Evolutionary conservation across 2,797 vertebrate species (phyloP).

Genomic region (Balearica regulorum): DNA sequence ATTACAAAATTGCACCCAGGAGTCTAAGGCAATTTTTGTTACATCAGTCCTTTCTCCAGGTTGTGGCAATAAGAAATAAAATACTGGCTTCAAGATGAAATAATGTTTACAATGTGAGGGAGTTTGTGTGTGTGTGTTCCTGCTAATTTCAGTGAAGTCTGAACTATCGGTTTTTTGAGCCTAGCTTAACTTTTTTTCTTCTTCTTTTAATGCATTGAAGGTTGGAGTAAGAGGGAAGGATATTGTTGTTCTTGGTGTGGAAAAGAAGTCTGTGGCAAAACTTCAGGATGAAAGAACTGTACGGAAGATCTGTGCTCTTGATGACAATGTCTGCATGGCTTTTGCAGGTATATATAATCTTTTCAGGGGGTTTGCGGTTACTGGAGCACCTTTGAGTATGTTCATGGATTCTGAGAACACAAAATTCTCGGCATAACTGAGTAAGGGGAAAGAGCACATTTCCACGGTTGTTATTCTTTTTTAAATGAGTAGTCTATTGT

Average conservation of each 20-base stretch:
- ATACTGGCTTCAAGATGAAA: not conserved
- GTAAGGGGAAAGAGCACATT: not conserved
- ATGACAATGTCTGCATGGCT: constrained; percentile 87
- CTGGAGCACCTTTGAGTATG: not conserved
- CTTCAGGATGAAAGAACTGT: constrained; percentile 87
- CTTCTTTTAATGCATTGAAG: constrained; percentile 40
- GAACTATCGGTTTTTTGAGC: accelerated
- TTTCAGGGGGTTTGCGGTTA: accelerated
- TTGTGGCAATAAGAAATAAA: not conserved
- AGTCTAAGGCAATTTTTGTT: not conserved
- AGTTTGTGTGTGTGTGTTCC: not conserved
- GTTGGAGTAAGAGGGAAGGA: constrained; percentile 84
- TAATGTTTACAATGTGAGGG: accelerated
- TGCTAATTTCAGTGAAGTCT: not conserved
- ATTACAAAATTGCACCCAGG: not conserved
- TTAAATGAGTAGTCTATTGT: not conserved
- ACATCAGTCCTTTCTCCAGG: not conserved
- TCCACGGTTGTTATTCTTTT: not conserved
- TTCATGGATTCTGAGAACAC: not conserved
- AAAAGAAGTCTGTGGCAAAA: constrained; percentile 86
- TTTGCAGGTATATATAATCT: constrained; percentile 76
- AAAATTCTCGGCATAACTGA: not conserved
- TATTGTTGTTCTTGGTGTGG: constrained; percentile 85
- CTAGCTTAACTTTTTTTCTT: not conserved
- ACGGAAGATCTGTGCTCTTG: constrained; percentile 84